Percentiles rank a stretch among this genome's conserved stretches.
Evolutionary conservation across 2,888 invertebrate genomes (phyloP).

Genomic region (Geotrupes spiniger): DNA sequence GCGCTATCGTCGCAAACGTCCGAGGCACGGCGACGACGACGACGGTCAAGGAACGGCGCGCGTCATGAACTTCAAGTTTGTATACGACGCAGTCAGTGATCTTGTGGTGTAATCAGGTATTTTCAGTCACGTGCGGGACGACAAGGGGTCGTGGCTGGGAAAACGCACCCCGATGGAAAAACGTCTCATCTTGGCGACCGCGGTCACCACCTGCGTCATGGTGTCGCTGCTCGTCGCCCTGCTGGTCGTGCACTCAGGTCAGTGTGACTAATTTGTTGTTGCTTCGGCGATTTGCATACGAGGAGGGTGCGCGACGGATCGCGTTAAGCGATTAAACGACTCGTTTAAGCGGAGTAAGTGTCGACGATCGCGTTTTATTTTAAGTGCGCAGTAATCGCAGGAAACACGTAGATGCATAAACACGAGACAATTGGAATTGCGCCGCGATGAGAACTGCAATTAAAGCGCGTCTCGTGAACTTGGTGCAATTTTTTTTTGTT

Average conservation of each 20-base stretch:
- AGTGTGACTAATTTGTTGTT: conserved; percentile 19
- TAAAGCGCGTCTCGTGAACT: too few relatives aligned
- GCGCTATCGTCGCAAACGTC: conserved; percentile 5
- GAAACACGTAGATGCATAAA: too few relatives aligned
- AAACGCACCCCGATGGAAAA: conserved; percentile 28
- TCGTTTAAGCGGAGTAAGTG: background rate
- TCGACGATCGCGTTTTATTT: background rate
- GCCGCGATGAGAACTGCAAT: too few relatives aligned
- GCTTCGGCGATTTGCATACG: background rate
- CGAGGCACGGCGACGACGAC: too few relatives aligned
- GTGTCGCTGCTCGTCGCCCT: conserved; percentile 28
- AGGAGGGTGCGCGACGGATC: background rate
- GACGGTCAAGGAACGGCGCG: background rate
- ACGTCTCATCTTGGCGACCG: conserved; percentile 25
- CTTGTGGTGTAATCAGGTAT: conserved; percentile 10
- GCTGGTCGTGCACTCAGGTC: conserved; percentile 32
- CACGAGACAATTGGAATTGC: too few relatives aligned
- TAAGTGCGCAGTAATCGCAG: background rate
- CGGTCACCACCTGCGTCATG: conserved; percentile 26
- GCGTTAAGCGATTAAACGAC: too few relatives aligned
- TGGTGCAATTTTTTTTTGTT: too few relatives aligned
- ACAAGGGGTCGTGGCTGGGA: conserved; percentile 25
- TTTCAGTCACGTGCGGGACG: conserved; percentile 20
- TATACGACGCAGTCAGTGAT: conserved; percentile 10
- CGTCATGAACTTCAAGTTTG: conserved; percentile 17